Conservation (phyloP, 2,797 vertebrate species). For the Scolopax bukidnonensis region DNA sequence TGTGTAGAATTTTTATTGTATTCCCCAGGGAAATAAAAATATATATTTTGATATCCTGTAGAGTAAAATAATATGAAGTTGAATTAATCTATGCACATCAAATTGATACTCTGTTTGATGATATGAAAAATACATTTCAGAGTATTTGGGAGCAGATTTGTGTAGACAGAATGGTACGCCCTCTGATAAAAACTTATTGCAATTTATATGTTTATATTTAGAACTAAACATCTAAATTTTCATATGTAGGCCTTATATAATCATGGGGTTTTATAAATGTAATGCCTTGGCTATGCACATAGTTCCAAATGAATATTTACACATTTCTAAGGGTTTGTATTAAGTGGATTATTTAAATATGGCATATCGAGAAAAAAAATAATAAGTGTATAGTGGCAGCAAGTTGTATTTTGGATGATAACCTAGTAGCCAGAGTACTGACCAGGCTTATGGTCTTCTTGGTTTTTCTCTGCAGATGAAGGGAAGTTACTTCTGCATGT, state of each 20-base stretch:
- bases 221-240: neutral
- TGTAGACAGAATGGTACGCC: neutral
- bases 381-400: neutral
- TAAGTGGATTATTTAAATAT: neutral
- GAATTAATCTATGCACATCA: neutral
- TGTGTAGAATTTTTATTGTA: neutral
- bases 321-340: neutral
- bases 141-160: neutral
- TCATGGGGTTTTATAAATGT: neutral
- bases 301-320: neutral
- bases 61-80: neutral
- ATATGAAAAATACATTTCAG: neutral
- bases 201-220: neutral
- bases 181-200: neutral
- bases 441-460: neutral
- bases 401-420: neutral
- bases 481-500: neutral
- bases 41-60: neutral
- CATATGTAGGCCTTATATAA: neutral
- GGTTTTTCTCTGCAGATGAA: neutral
- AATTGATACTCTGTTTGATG: neutral
- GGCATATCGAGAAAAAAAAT: neutral
- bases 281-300: neutral
- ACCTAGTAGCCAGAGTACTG: neutral
- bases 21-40: neutral